Evolutionary conservation across 2,797 vertebrate species (phyloP).

Genomic region (Sebastes variabilis): DNA sequence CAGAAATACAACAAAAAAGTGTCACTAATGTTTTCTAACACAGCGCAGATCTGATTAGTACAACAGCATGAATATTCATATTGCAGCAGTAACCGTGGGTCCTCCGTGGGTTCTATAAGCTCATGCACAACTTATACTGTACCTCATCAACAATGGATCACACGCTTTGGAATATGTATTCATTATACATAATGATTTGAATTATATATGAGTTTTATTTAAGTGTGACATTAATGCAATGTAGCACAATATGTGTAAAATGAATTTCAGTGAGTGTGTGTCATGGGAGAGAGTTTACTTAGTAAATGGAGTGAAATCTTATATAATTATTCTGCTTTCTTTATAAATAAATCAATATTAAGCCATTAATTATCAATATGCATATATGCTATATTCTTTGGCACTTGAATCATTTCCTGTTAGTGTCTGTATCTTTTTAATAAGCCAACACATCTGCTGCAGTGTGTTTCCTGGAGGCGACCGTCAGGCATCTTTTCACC

Average conservation of each 20-base stretch:
- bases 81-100: background rate
- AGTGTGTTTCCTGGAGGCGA: background rate
- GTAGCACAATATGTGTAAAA: background rate
- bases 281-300: background rate
- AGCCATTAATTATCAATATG: background rate
- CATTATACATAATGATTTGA: constrained; percentile 3
- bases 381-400: background rate
- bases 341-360: background rate
- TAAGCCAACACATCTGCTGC: background rate
- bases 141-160: constrained; percentile 26
- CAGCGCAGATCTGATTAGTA: background rate
- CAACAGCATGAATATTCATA: background rate
- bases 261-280: background rate
- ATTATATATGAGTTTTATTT: constrained; percentile 16
- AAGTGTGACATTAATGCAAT: background rate
- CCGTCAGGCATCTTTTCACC: background rate
- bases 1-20: background rate
- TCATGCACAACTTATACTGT: background rate
- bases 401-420: background rate
- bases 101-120: background rate
- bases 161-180: background rate
- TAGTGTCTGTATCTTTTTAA: background rate
- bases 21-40: background rate
- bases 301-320: background rate
- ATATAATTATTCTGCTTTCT: background rate